phyloP scores from a whole-genome alignment of 2,797 vertebrate genomes.

The Momotus momota region DNA sequence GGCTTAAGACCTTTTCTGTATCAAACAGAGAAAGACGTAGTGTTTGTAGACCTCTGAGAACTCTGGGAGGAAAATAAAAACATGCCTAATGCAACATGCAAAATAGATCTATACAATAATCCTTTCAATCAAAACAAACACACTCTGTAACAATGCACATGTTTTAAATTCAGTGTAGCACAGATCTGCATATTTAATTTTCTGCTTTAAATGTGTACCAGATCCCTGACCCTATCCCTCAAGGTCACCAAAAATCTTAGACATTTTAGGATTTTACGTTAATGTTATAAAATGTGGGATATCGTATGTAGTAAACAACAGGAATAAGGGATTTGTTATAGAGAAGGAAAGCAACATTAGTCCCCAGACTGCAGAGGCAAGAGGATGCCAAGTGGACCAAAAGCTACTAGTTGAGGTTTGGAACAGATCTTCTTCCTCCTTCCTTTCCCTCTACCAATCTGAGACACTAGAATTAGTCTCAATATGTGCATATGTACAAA shows the following conservation, averaged over 20 bases:
- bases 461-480: not conserved
- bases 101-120: not conserved
- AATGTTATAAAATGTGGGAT: not conserved
- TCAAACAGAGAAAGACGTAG: not conserved
- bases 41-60: not conserved
- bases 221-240: not conserved
- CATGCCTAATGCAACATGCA: not conserved
- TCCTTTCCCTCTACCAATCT: not conserved
- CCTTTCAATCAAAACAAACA: not conserved
- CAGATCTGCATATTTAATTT: not conserved
- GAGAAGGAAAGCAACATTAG: not conserved
- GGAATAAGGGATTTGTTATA: not conserved
- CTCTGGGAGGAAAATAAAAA: not conserved
- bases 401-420: not conserved
- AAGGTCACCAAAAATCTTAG: not conserved
- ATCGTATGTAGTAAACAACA: not conserved
- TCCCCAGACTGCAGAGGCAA: not conserved
- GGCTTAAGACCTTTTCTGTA: not conserved
- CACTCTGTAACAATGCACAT: not conserved
- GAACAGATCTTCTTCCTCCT: not conserved
- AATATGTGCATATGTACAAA: not conserved
- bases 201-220: not conserved
- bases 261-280: not conserved
- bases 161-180: not conserved
- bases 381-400: not conserved